These are phyloP conservation scores for Conus canariensis DNA, from an alignment of 2,888 invertebrate genomes.

Conservation along the genomic window DNA sequence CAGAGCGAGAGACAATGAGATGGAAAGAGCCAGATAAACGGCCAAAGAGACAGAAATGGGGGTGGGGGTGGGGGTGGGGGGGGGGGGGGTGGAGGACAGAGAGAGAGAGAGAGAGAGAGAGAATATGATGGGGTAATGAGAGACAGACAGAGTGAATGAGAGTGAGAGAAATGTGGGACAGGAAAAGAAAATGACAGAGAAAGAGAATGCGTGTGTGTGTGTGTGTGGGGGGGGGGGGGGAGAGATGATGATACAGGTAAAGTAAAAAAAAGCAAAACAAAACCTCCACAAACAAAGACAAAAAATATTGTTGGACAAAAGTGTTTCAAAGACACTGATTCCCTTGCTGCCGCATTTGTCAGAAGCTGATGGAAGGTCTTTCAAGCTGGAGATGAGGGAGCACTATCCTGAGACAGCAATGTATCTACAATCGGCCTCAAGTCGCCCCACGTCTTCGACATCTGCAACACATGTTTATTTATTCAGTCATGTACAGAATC, in stretches of 20 bases:
- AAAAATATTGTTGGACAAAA: not conserved
- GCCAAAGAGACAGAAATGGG: no score
- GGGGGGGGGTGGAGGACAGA: no score
- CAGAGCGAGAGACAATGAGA: not conserved
- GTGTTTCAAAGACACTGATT: no score
- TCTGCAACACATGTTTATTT: not conserved
- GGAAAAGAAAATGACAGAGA: not conserved
- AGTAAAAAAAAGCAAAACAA: no score
- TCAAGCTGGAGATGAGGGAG: slow-evolving; percentile 57
- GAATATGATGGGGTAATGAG: not conserved
- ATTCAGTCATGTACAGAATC: not conserved
- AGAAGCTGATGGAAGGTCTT: slow-evolving; percentile 61
- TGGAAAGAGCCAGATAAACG: not conserved
- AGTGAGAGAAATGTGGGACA: not conserved
- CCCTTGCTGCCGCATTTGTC: slow-evolving; percentile 47
- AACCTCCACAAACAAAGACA: not conserved
- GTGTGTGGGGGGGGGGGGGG: no score
- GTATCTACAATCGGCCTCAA: slow-evolving; percentile 60
- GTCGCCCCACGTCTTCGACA: slow-evolving; percentile 58
- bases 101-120: not conserved
- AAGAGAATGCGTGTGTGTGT: not conserved
- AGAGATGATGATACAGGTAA: no score
- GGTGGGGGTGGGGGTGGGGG: no score
- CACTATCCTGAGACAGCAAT: slow-evolving; percentile 52
- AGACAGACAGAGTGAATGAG: not conserved